A percentile compares a stretch with the other conserved stretches of the same genome.
Conservation (phyloP, 1,140 invertebrate species). For the Akabosia matsudoensis region DNA sequence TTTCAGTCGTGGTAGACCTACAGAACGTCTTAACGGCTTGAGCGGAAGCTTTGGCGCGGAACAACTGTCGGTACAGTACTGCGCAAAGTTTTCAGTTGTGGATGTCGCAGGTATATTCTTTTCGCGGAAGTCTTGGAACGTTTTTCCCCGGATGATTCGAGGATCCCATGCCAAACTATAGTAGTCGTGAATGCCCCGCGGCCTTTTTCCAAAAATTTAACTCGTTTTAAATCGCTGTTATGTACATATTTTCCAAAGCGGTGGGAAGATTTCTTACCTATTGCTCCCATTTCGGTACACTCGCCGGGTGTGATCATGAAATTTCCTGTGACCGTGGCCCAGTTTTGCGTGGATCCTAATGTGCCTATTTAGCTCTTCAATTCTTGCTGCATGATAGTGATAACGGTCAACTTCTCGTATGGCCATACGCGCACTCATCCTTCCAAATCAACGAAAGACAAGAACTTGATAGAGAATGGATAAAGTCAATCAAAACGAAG, state of each 20-base stretch:
- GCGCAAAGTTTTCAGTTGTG: not conserved
- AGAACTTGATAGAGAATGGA: too few species aligned
- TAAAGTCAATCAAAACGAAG: too few species aligned
- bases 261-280: not conserved
- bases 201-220: not conserved
- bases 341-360: not conserved
- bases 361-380: not conserved
- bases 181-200: not conserved
- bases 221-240: not conserved
- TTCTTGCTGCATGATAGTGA: not conserved
- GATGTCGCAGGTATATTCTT: not conserved
- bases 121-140: not conserved
- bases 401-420: not conserved
- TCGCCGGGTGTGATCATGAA: not conserved
- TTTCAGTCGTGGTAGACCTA: not conserved
- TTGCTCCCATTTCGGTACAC: not conserved
- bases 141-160: not conserved
- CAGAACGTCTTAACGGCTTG: not conserved
- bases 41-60: not conserved
- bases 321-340: not conserved
- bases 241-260: not conserved
- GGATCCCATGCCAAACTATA: not conserved
- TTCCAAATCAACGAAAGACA: too few species aligned
- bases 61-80: not conserved
- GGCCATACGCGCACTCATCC: not conserved